phyloP scores from a whole-genome alignment of 2,888 invertebrate species.

The Smittia aterrima region DNA sequence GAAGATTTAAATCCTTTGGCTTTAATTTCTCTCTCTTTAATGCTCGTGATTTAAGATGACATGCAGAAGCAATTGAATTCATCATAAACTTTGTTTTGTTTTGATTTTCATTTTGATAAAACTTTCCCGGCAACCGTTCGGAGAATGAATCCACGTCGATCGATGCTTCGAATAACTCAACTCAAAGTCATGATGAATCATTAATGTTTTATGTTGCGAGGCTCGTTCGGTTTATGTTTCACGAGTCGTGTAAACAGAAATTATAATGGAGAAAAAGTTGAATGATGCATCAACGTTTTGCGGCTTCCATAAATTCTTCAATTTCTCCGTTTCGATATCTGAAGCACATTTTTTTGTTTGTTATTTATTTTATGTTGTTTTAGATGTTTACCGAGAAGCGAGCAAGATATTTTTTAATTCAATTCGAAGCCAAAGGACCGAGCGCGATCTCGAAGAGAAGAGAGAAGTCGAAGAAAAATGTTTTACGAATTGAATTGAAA shows the following conservation, averaged over 20 bases:
- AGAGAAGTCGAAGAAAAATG: slow-evolving; percentile 9
- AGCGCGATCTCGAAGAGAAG: neutral
- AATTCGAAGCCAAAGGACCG: neutral
- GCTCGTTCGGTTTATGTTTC: neutral
- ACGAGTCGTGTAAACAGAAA: neutral
- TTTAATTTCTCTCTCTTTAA: slow-evolving; percentile 3
- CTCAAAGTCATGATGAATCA: slow-evolving; percentile 1
- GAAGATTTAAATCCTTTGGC: neutral
- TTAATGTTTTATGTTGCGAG: neutral
- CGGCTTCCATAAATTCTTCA: slow-evolving; percentile 7
- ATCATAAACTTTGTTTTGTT: neutral
- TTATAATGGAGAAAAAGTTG: neutral
- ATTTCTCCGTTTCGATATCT: slow-evolving; percentile 15
- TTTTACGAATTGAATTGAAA: slow-evolving; percentile 40
- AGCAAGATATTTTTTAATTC: slow-evolving; percentile 35
- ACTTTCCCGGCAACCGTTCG: neutral
- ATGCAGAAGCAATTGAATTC: neutral
- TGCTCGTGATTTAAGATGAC: neutral
- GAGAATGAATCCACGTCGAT: neutral
- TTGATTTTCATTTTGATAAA: neutral
- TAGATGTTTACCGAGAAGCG: slow-evolving; percentile 38
- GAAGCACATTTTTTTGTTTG: slow-evolving; percentile 7
- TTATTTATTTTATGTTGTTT: slow-evolving; percentile 37
- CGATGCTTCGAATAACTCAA: slow-evolving; percentile 18
- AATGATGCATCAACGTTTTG: neutral